These are phyloP conservation scores for Lysandra coridon DNA, from an alignment of 2,888 invertebrate genomes.

Conservation along the genomic window DNA sequence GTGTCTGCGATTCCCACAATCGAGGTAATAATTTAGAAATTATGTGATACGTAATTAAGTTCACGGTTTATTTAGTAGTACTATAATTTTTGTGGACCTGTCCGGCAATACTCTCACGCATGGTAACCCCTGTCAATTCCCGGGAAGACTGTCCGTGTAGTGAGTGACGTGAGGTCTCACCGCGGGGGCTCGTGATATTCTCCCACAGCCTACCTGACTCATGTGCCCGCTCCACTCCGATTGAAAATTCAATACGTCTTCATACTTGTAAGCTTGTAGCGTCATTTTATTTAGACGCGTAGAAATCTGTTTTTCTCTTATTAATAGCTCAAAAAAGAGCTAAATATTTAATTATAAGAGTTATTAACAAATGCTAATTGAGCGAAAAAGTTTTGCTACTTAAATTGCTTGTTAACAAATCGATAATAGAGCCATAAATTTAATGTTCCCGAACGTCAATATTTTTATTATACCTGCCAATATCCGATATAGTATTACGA, in stretches of 20 bases:
- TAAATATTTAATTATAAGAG: too few relatives aligned
- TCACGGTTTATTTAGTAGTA: background rate
- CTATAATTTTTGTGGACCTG: background rate
- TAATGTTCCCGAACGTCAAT: background rate
- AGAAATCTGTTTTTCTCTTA: background rate
- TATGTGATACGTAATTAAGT: background rate
- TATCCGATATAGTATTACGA: background rate
- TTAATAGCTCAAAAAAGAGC: background rate
- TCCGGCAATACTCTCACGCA: background rate
- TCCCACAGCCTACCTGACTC: constrained; percentile 56
- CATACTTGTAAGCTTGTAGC: constrained; percentile 15
- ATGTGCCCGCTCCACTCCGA: constrained; percentile 16
- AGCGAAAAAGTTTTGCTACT: background rate
- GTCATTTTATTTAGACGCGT: background rate
- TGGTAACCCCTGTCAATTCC: constrained; percentile 37
- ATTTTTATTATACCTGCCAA: background rate
- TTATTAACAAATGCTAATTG: background rate
- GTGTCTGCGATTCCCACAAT: too few relatives aligned
- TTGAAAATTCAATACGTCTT: constrained; percentile 26
- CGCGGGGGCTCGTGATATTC: constrained; percentile 63
- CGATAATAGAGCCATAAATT: background rate
- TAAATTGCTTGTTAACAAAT: background rate
- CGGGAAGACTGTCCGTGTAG: constrained; percentile 47
- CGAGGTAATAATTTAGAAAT: too few relatives aligned
- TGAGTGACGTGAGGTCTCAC: constrained; percentile 67